Evolutionary conservation across 2,888 invertebrate species (phyloP), one percentile per base, ranked within the genome.

Genomic region (Polia nebulosa): DNA sequence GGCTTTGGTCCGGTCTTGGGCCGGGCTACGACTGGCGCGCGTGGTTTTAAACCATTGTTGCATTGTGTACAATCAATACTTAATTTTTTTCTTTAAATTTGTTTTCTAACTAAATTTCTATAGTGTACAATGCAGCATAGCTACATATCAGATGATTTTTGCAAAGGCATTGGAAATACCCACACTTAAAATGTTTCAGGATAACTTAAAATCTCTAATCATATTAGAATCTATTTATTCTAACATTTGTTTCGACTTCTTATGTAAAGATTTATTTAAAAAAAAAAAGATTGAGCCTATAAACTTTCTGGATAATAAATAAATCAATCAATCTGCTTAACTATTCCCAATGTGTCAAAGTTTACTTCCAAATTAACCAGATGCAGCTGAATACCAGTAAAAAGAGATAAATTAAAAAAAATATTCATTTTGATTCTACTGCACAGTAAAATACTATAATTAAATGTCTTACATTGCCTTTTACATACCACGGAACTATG

Each of bases 31-130:
- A 49, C 7, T 25, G n/a, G 32, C 77, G 85, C 90, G 90, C 87
- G 85, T 76, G 64, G 75, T 89, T 90, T 81, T 25, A 87, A 90
- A 81, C 70, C 20, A 58, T 69, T 61, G 45, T 45, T 7, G 9
- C 13, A 32, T 58, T 47, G 9, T 39, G 3, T 27, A 56, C n/a
- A n/a, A n/a, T n/a, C n/a, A n/a, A n/a, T n/a, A n/a, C n/a, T n/a
- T n/a, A n/a, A n/a, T n/a, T n/a, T n/a, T n/a, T n/a, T n/a, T n/a
- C 7, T 67, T 6, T 25, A 0, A 17, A 36, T 13, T 32, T 20
- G 17, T 20, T 15, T 17, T 9, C 3, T 13, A 25, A 32, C 7
- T 8, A 25, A 25, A 45, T 29, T 8, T 8, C 11, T 11, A 13
- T 0, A 22, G 11, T 15, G 17, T 17, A 25, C 17, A 22, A 17